A percentile compares a stretch with the other conserved stretches of the same genome.
phyloP scores from a whole-genome alignment of 2,888 invertebrate genomes.

The Amiota communis region DNA sequence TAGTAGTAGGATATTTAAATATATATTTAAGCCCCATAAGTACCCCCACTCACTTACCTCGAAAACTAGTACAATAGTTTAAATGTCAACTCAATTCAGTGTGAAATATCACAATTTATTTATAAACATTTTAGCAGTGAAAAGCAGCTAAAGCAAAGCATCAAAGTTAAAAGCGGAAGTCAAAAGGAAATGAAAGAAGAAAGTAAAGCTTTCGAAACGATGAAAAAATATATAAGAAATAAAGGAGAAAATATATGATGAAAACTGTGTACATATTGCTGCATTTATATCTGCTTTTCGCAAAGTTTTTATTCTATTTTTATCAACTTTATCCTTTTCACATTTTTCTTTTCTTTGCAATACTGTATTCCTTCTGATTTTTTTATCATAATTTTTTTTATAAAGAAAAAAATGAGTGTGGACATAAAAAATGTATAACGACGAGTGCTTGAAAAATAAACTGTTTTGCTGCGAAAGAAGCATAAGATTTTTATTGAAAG shows the following conservation, averaged over 20 bases:
- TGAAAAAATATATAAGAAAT: too few species aligned
- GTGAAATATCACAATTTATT: conserved; percentile 36
- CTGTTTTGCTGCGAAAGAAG: conserved; percentile 6
- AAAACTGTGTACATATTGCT: background rate
- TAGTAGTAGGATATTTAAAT: background rate
- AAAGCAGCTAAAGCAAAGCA: conserved; percentile 18
- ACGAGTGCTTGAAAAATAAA: conserved; percentile 2
- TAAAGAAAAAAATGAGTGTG: conserved; percentile 19
- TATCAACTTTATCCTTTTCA: background rate
- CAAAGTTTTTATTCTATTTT: background rate
- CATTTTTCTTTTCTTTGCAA: background rate
- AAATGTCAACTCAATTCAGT: conserved; percentile 51
- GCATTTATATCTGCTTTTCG: conserved; percentile 3
- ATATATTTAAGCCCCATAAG: background rate
- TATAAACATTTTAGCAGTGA: conserved; percentile 20
- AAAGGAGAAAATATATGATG: too few species aligned
- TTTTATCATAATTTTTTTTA: too few species aligned
- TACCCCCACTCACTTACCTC: background rate
- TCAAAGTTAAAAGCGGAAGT: background rate
- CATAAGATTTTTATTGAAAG: conserved; percentile 41
- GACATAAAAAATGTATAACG: background rate
- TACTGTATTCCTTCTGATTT: too few species aligned
- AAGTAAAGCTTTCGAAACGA: background rate
- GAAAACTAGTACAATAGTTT: too few species aligned
- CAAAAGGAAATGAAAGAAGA: background rate